Base-by-base conservation (phyloP, 2,113 vertebrate species). In the Eptesicus fuscus region DNA sequence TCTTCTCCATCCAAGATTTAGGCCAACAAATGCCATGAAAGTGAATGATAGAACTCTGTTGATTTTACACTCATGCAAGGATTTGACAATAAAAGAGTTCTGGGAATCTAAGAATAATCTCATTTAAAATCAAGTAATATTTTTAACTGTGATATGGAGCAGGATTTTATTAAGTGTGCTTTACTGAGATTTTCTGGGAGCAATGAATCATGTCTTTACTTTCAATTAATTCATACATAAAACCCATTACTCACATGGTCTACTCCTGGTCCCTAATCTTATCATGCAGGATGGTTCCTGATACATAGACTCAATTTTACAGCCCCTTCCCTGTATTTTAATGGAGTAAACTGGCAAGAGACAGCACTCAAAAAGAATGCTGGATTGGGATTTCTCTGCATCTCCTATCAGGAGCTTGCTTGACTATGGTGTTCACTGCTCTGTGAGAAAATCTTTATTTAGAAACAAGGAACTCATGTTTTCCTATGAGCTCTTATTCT, bases 401-500 rank as follows among this genome's bases (percentile, higher is more conserved):
- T 7, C 56, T 53, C 3, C 1, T 67, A 77, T 80, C 59, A 78
- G 56, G 37, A 35, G 71, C 42, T 88, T 84, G 44, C 51, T 83
- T 63, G 32, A 79, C 40, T 78, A 13, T 30, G 6, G 10, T 71
- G 67, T 79, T 92, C 82, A 7, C 0, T 28, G 40, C 47, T 20
- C 70, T 80, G 78, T 47, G 51, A 96, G 51, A 88, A 82, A 97
- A 92, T 74, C 70, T 17, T 59, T 49, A 80, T 88, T 93, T 96
- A 90, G 25, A 88, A 25, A 76, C 71, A 22, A 71, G 67, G 67
- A 90, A 37, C 47, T 94, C 4, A 23, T 69, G 23, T 92, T 80
- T 77, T 70, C 67, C 76, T 88, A 92, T 95, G 61, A 74, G 71
- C 1, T 65, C 23, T 94, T 88, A 89, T 71, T 79, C 42, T 96